Percentiles rank a stretch among this genome's conserved stretches.
Evolutionary conservation across 2,888 invertebrate species (phyloP).

Genomic region (Hyppa rectilinea): DNA sequence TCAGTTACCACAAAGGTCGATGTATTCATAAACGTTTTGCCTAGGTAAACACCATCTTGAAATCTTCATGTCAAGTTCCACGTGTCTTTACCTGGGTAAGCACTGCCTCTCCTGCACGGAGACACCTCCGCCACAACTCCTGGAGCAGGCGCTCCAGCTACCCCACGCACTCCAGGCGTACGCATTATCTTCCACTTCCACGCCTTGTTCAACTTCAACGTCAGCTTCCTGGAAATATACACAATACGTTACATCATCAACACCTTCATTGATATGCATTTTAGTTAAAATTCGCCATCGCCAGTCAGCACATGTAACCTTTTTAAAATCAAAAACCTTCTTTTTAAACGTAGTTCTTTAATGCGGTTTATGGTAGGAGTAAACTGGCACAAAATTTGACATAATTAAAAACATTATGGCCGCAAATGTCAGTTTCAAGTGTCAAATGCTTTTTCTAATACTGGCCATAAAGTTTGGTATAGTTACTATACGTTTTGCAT

Average conservation of each 20-base stretch:
- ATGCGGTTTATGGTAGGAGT: no score
- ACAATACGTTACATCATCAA: slow-evolving; percentile 6
- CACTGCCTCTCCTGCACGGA: slow-evolving; percentile 93
- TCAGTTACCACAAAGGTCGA: not conserved
- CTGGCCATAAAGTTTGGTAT: no score
- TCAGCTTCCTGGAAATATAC: slow-evolving; percentile 51
- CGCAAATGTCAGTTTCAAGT: no score
- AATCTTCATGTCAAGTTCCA: not conserved
- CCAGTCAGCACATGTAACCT: not conserved
- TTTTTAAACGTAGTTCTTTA: no score
- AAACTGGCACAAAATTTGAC: no score
- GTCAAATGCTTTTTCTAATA: no score
- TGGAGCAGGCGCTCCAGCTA: slow-evolving; percentile 93
- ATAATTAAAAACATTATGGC: no score
- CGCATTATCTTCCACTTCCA: slow-evolving; percentile 19
- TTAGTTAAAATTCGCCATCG: not conserved
- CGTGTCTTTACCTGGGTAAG: slow-evolving; percentile 81
- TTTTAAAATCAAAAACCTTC: not conserved
- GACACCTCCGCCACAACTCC: slow-evolving; percentile 94
- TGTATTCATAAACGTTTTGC: not conserved
- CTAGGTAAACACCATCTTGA: no score
- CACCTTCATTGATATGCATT: not conserved
- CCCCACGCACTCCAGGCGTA: slow-evolving; percentile 93
- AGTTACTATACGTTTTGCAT: no score
- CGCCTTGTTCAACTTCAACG: slow-evolving; percentile 22